These are phyloP conservation scores for Columbina picui DNA, from an alignment of 2,113 vertebrate genomes.

Conservation along the genomic window DNA sequence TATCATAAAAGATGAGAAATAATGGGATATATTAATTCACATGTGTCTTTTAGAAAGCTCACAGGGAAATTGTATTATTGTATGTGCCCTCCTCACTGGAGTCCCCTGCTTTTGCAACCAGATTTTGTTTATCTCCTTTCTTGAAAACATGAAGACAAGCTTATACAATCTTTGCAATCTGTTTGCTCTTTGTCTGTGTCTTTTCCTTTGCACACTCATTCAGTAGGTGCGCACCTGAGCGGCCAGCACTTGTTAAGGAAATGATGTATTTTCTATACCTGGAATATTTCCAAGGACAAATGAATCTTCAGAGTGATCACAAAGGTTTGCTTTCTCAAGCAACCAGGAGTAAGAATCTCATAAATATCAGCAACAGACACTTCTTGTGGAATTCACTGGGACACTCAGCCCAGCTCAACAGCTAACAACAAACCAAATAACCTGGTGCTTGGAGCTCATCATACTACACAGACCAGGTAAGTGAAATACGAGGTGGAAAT, in stretches of 20 bases:
- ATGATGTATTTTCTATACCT: background rate
- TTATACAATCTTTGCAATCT: background rate
- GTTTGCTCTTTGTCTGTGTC: background rate
- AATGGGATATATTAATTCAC: background rate
- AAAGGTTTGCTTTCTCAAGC: background rate
- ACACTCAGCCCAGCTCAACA: background rate
- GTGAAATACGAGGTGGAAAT: background rate
- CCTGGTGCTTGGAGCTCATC: accelerated
- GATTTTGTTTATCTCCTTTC: background rate
- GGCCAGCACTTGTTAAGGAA: background rate
- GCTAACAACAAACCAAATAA: background rate
- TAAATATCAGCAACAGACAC: background rate
- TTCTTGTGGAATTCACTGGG: background rate
- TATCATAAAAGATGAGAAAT: background rate
- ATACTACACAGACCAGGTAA: background rate
- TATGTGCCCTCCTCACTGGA: background rate
- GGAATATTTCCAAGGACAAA: background rate
- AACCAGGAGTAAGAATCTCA: background rate
- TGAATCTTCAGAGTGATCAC: background rate
- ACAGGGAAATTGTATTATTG: background rate
- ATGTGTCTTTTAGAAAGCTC: background rate
- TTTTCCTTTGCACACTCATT: background rate
- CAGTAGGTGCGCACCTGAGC: background rate
- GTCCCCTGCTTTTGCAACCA: background rate
- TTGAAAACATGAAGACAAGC: background rate